Evolutionary conservation across 2,888 invertebrate species (phyloP), one percentile per base, ranked within the genome.

Genomic region (Stegophylla sp.): DNA sequence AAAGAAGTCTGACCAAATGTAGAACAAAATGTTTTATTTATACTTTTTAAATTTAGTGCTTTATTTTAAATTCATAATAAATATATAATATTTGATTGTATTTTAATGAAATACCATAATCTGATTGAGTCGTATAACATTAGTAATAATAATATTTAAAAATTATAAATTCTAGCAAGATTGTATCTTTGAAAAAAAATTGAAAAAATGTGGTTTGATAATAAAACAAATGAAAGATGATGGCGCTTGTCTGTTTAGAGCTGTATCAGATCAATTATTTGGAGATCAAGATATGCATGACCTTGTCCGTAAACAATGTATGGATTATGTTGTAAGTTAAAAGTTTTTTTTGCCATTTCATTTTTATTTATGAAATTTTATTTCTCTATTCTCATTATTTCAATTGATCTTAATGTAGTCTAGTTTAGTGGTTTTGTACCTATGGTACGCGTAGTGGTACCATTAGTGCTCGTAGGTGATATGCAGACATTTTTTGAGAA

Each of bases 281-380:
- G 95, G 95, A 1, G 95, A 96, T 87, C 94, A 96, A 87, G 95
- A 94, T 84, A 93, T 95, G 92, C 95, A 96, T 86, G 89, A 90
- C 83, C 90, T 91, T 83, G 93, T 95, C 23, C 89, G 95, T 56
- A 91, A 92, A 85, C 91, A 93, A 85, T 95, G 95, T 86, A 93
- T 95, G 92, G 94, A 96, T 87, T 95, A 96, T 85, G 94, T 96
- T 88, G 94, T 94, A 87, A 89, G 90, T 87, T 76, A 28, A 28
- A 13, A 69, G 53, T 15, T n/a, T 10, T 17, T 41, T 15, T 15
- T 61, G 48, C 17, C 2, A 10, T n/a, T 5, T 75, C 51, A n/a
- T 34, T 64, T n/a, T 12, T 17, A 34, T 51, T n/a, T n/a, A n/a
- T 20, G 1, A 48, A 13, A 28, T 34, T 51, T 63, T 26, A 5